A percentile compares a stretch with the other conserved stretches of the same genome.
Conservation (phyloP, 2,113 vertebrate species). For the Hypocryptadius cinnamomeus region DNA sequence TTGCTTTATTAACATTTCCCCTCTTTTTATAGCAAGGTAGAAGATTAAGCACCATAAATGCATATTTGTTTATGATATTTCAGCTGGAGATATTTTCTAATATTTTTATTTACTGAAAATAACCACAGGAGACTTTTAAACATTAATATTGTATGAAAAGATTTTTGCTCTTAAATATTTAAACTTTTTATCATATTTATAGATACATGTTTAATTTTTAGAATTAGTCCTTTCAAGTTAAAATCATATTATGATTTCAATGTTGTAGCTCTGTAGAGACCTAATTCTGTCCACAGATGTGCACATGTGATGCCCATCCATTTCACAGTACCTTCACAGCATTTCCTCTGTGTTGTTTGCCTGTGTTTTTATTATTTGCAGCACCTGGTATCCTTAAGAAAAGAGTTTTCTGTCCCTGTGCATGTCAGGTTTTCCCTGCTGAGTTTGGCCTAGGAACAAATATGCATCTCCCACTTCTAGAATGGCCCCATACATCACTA, state of each 20-base stretch:
- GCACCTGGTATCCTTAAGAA: background rate
- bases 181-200: background rate
- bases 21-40: background rate
- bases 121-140: background rate
- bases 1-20: background rate
- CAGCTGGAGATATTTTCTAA: background rate
- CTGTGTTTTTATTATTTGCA: background rate
- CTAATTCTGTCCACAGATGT: background rate
- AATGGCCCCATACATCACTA: background rate
- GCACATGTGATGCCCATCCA: background rate
- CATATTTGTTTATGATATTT: conserved; percentile 42
- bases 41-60: background rate
- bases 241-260: background rate
- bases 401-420: background rate
- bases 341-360: background rate
- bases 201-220: conserved; percentile 15
- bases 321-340: background rate
- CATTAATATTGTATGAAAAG: background rate
- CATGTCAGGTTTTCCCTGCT: background rate
- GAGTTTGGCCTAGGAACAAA: background rate
- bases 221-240: background rate
- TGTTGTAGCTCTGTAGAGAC: background rate
- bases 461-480: background rate
- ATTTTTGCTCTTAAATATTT: conserved; percentile 18
- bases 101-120: conserved; percentile 34